Percentiles rank a stretch among this genome's conserved stretches.
Conservation (phyloP, 2,113 vertebrate genomes). For the Python bivittatus region DNA sequence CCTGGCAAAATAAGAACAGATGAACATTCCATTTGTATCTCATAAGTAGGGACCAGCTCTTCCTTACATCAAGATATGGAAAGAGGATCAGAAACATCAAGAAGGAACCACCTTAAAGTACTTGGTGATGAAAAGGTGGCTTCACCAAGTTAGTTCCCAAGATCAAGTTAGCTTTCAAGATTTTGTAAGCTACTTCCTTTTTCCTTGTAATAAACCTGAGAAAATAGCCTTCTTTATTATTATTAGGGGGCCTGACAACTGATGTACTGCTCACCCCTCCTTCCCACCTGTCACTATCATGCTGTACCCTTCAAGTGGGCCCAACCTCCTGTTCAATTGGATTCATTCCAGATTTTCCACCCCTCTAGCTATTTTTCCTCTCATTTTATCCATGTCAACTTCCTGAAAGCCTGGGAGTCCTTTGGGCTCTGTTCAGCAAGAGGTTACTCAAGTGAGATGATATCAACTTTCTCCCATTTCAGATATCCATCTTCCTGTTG, state of each 20-base stretch:
- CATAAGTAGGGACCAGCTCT: background rate
- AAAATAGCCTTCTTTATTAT: background rate
- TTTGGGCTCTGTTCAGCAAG: background rate
- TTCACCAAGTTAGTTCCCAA: background rate
- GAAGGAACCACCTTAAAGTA: background rate
- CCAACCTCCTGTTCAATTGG: background rate
- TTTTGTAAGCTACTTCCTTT: background rate
- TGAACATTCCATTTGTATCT: background rate
- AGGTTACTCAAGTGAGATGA: background rate
- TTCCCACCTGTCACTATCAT: background rate
- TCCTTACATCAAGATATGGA: background rate
- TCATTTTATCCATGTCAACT: background rate
- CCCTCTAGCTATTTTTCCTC: background rate
- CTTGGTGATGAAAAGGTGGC: background rate
- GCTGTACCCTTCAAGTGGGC: background rate
- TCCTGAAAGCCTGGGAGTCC: background rate
- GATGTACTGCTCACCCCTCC: background rate
- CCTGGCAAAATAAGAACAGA: background rate
- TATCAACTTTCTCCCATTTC: background rate
- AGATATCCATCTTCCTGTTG: background rate
- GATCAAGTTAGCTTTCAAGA: background rate
- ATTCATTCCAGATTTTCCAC: background rate
- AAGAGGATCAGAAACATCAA: background rate
- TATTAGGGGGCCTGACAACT: background rate
- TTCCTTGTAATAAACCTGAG: background rate